Percentiles rank a stretch among this genome's conserved stretches.
Evolutionary conservation across 1,140 invertebrate genomes (phyloP).

Genomic region (Venustaconcha ellipsiformis): DNA sequence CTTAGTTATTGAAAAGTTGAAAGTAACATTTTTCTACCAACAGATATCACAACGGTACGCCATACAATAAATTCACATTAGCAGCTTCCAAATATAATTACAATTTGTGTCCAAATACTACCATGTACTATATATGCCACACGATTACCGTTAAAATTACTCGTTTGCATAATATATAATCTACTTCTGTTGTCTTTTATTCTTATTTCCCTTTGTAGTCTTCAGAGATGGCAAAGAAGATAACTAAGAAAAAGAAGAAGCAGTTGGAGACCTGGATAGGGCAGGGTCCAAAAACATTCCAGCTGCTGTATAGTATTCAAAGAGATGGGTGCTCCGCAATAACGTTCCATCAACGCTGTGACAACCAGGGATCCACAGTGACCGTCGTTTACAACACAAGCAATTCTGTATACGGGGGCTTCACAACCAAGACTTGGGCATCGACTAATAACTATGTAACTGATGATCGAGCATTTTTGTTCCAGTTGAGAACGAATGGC

Average conservation of each 20-base stretch:
- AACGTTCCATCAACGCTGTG: constrained; percentile 29
- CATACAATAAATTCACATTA: too few relatives aligned
- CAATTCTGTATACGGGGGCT: constrained; percentile 34
- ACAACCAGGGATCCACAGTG: constrained; percentile 29
- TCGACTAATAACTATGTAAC: neutral
- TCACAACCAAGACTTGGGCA: constrained; percentile 16
- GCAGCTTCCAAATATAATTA: too few relatives aligned
- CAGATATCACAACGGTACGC: too few relatives aligned
- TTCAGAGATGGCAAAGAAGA: too few relatives aligned
- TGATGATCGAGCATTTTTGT: constrained; percentile 34
- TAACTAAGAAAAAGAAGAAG: neutral
- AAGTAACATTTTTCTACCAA: too few relatives aligned
- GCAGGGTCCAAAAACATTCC: constrained; percentile 6
- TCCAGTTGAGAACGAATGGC: constrained; percentile 6
- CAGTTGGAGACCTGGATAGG: constrained; percentile 13
- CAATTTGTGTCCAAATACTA: too few relatives aligned
- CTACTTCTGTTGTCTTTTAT: too few relatives aligned
- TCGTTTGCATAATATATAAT: too few relatives aligned
- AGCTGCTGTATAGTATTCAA: constrained; percentile 27
- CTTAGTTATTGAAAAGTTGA: too few relatives aligned
- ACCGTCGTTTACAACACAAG: constrained; percentile 25
- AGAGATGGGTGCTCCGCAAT: constrained; percentile 18
- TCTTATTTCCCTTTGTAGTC: too few relatives aligned
- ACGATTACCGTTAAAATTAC: too few relatives aligned
- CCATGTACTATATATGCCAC: too few relatives aligned